Evolutionary conservation across 2,113 vertebrate species (phyloP).

Genomic region (Uria lomvia): DNA sequence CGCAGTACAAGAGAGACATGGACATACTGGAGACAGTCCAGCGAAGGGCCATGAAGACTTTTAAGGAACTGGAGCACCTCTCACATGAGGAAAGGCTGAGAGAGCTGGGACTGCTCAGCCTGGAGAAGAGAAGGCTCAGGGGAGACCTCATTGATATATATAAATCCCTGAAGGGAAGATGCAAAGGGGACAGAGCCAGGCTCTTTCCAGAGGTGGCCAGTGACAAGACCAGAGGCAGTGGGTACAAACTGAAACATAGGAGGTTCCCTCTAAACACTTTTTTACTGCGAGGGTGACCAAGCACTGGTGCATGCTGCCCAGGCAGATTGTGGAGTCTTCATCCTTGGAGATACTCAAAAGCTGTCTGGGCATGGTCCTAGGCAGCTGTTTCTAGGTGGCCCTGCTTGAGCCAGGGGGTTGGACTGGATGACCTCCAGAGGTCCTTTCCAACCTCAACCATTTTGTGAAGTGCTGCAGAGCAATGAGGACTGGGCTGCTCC

Average conservation of each 20-base stretch:
- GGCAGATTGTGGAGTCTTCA: neutral
- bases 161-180: neutral
- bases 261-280: neutral
- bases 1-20: neutral
- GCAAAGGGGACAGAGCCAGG: neutral
- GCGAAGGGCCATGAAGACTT: neutral
- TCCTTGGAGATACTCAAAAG: neutral
- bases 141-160: neutral
- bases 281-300: neutral
- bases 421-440: neutral
- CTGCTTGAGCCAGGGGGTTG: neutral
- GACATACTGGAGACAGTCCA: neutral
- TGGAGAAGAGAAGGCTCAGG: neutral
- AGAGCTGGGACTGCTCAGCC: neutral
- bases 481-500: neutral
- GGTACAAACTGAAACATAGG: neutral
- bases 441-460: neutral
- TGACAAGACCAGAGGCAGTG: neutral
- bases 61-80: neutral
- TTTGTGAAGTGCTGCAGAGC: neutral
- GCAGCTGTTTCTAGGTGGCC: neutral
- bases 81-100: neutral
- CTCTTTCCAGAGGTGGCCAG: neutral
- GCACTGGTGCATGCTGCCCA: neutral
- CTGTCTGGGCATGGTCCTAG: neutral